Evolutionary conservation across 2,888 invertebrate genomes (phyloP), one percentile per base, ranked within the genome.

Genomic region (Oligia latruncula): DNA sequence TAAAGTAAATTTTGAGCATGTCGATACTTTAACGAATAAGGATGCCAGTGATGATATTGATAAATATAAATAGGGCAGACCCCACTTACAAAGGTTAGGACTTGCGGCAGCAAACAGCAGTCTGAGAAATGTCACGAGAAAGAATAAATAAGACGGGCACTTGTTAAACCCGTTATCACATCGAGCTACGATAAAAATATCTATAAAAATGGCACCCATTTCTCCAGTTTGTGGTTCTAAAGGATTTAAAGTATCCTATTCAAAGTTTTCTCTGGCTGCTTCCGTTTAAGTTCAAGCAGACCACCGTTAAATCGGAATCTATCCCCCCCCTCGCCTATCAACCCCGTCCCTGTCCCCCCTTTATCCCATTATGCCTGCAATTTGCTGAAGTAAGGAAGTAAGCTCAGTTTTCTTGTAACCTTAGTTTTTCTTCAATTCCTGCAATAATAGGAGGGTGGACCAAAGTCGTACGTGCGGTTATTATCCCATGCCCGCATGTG

Each of bases 181-280:
- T n/a, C 17, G 20, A n/a, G n/a, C 17, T 13, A 43, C 1, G 6
- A 60, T 43, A 43, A 20, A 17, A 40, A 20, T 40, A 55, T 40
- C 4, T 55, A n/a, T 40, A 17, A 58, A 71, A 72, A 29, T 43
- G 11, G 5, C 71, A n/a, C 0, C 5, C 11, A 71, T 60, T 71
- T 60, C 11, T 43, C n/a, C 4, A 20, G 17, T n/a, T 43, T 43
- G 40, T n/a, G 43, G 43, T 62, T 43, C 29, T 29, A 29, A 62
- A 40, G 62, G 13, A 62, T 29, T 62, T 62, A 43, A 29, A 29
- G 43, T 72, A 58, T 40, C n/a, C 58, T 71, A 40, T 71, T 71
- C 13, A 64, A 72, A 29, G 65, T 43, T 17, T n/a, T 40, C 55
- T 23, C 17, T 20, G n/a, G 20, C 40, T n/a, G 17, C 40, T 35